Conservation (phyloP, 2,113 vertebrate species). For the Theropithecus gelada region DNA sequence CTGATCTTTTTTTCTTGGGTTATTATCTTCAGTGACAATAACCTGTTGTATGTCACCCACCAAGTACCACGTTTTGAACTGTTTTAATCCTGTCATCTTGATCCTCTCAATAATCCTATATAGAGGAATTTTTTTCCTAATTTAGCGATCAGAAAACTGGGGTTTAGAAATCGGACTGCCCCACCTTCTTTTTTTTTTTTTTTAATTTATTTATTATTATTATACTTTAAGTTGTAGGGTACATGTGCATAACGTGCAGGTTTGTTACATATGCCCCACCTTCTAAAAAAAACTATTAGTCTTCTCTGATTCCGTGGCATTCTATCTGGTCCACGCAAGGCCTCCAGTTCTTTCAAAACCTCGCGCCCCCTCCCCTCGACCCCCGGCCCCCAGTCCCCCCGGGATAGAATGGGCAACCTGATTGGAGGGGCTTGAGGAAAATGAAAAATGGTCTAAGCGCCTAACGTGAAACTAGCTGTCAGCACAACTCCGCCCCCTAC, state of each 20-base stretch:
- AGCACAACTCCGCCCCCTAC: background rate
- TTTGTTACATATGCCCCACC: no score
- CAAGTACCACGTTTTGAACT: background rate
- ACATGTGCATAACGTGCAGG: no score
- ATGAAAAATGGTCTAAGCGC: background rate
- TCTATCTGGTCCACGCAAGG: background rate
- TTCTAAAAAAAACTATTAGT: background rate
- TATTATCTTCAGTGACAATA: background rate
- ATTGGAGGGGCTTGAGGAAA: background rate
- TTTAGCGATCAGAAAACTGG: background rate
- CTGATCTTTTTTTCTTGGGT: background rate
- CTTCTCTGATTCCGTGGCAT: background rate
- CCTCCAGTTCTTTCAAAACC: background rate
- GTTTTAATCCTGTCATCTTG: background rate
- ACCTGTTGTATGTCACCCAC: background rate
- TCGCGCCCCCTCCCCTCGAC: background rate
- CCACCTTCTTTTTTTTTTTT: no score
- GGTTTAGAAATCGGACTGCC: background rate
- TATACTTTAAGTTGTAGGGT: no score
- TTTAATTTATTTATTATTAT: no score
- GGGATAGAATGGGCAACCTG: background rate
- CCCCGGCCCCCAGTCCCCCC: background rate
- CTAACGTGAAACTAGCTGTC: accelerated
- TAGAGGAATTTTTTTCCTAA: background rate
- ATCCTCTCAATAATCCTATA: background rate